phyloP scores from a whole-genome alignment of 1,140 invertebrate genomes.

The Nasonia giraulti region DNA sequence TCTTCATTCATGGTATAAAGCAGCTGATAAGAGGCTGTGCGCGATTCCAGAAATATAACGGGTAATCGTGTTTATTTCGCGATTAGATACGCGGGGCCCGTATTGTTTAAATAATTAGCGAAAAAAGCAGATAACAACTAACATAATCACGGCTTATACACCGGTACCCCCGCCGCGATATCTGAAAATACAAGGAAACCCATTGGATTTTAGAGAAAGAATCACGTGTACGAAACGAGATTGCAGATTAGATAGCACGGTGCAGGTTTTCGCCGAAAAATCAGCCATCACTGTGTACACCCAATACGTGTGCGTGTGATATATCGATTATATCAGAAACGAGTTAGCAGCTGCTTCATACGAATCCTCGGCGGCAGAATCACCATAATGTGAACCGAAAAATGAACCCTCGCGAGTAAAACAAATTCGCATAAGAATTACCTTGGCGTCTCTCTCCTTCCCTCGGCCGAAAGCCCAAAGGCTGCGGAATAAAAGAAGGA shows the following conservation, averaged over 20 bases:
- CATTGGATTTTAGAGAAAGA: not conserved
- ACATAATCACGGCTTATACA: not conserved
- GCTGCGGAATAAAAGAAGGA: not conserved
- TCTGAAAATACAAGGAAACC: not conserved
- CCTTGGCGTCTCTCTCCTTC: not conserved
- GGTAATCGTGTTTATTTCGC: not conserved
- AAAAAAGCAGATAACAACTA: not conserved
- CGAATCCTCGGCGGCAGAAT: not conserved
- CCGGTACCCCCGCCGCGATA: not conserved
- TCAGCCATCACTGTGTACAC: not conserved
- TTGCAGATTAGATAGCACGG: not conserved
- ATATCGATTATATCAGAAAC: not conserved
- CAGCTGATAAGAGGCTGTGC: not conserved
- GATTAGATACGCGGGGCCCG: not conserved
- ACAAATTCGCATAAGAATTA: not conserved
- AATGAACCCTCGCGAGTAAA: slow-evolving; percentile 10
- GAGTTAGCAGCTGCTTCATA: not conserved
- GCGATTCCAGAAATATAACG: not conserved
- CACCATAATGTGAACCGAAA: not conserved
- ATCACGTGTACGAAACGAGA: not conserved
- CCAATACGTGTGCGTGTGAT: too few species aligned
- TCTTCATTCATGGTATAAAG: not conserved
- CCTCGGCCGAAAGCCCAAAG: not conserved
- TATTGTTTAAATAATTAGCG: not conserved
- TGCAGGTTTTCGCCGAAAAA: not conserved